phyloP scores from a whole-genome alignment of 2,113 vertebrate genomes.

The Gobius niger region DNA sequence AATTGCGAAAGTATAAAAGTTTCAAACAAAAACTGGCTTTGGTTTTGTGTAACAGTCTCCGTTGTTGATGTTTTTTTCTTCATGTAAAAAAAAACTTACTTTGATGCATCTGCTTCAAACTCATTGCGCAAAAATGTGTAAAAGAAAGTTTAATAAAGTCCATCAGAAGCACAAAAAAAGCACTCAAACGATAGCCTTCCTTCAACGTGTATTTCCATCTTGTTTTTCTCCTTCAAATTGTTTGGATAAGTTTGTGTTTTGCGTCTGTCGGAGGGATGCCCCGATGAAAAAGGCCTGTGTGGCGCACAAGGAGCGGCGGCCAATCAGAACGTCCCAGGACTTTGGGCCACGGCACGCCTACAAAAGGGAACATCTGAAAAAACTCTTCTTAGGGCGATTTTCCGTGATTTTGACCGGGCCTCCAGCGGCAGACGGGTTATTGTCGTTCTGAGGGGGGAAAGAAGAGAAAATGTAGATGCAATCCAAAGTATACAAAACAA shows the following conservation, averaged over 20 bases:
- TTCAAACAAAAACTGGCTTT: neutral
- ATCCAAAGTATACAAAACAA: neutral
- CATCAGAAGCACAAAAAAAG: neutral
- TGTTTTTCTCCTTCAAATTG: neutral
- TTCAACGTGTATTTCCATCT: neutral
- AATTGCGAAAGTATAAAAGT: neutral
- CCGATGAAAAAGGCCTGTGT: neutral
- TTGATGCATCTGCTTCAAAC: neutral
- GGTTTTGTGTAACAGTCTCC: neutral
- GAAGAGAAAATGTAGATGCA: neutral
- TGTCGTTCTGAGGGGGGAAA: conserved; percentile 81
- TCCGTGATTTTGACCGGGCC: conserved; percentile 93
- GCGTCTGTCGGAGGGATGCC: neutral
- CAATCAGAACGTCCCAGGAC: neutral
- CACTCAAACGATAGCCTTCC: neutral
- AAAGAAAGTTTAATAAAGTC: neutral
- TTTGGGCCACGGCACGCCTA: conserved; percentile 44
- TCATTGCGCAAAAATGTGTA: neutral
- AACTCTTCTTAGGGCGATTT: conserved; percentile 90
- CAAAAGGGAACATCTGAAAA: conserved; percentile 90
- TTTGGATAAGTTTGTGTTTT: neutral
- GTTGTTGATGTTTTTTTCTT: neutral
- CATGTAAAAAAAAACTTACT: neutral
- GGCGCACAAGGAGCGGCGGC: neutral
- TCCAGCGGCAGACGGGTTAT: conserved; percentile 80